These are phyloP conservation scores for Tachyglossus aculeatus DNA, from an alignment of 2,797 vertebrate species.

Conservation along the genomic window DNA sequence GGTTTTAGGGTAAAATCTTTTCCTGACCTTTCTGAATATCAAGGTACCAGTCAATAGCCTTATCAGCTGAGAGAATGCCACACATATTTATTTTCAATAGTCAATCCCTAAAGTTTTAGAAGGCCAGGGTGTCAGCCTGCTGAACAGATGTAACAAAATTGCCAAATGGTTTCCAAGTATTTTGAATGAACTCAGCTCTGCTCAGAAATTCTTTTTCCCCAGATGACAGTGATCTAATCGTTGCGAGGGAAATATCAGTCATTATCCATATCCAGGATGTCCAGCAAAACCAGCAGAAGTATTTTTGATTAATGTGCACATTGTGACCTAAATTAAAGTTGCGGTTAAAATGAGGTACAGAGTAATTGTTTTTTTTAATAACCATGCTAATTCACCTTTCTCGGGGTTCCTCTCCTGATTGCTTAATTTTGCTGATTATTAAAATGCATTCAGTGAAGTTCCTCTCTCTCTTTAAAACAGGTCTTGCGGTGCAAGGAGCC, in stretches of 20 bases:
- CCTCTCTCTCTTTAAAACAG: too few relatives aligned
- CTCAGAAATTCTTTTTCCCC: constrained; percentile 58
- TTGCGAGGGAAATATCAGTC: constrained; percentile 55
- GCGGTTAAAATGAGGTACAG: constrained; percentile 46
- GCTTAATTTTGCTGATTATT: constrained; percentile 42
- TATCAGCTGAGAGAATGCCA: constrained; percentile 17
- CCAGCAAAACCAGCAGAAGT: constrained; percentile 51
- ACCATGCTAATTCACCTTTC: constrained; percentile 63
- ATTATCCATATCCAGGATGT: constrained; percentile 42
- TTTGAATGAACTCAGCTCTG: constrained; percentile 36
- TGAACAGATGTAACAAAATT: constrained; percentile 57
- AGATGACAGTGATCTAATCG: constrained; percentile 35
- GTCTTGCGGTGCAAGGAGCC: too few relatives aligned
- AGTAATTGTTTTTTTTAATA: constrained; percentile 68
- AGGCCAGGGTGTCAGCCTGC: constrained; percentile 28
- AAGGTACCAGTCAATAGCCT: too few relatives aligned
- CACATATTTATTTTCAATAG: constrained; percentile 27
- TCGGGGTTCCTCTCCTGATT: constrained; percentile 55
- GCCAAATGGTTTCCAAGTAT: constrained; percentile 48
- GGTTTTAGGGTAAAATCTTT: too few relatives aligned
- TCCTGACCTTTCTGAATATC: too few relatives aligned
- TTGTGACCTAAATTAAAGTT: constrained; percentile 57
- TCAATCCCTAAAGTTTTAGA: constrained; percentile 48
- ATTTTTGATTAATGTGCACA: constrained; percentile 64
- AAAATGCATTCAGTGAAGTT: constrained; percentile 48